A percentile compares a stretch with the other conserved stretches of the same genome.
phyloP scores from a whole-genome alignment of 2,113 vertebrate species.

The Paracanthobrama guichenoti region DNA sequence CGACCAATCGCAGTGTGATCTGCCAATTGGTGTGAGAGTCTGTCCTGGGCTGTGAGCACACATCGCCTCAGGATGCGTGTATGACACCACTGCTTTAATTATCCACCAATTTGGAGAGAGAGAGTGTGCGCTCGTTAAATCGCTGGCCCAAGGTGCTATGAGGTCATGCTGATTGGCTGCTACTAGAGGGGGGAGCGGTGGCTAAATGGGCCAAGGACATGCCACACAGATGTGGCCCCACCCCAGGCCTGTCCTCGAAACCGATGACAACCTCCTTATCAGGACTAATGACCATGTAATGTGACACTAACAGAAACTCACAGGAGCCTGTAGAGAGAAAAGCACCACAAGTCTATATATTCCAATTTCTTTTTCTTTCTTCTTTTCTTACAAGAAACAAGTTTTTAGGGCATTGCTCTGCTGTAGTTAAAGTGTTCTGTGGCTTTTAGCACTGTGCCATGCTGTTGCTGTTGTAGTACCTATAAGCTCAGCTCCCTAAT shows the following conservation, averaged over 20 bases:
- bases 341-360: background rate
- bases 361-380: too few species aligned
- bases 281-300: conserved; percentile 42
- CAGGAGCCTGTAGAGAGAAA: conserved; percentile 5
- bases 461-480: background rate
- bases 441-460: background rate
- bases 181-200: background rate
- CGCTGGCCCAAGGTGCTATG: conserved; percentile 25
- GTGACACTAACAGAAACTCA: conserved; percentile 30
- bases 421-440: background rate
- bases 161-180: conserved; percentile 19
- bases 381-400: background rate
- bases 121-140: conserved; percentile 34
- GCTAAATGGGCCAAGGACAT: conserved; percentile 40
- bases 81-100: conserved; percentile 24
- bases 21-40: background rate
- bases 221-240: conserved; percentile 22
- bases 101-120: conserved; percentile 21
- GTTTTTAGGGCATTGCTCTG: background rate
- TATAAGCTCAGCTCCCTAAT: background rate
- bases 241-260: conserved; percentile 2
- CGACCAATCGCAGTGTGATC: background rate
- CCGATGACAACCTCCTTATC: conserved; percentile 20
- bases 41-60: background rate
- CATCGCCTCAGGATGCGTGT: background rate